Conservation (phyloP, 2,113 vertebrate species). For the Oxygymnocypris stewartii region DNA sequence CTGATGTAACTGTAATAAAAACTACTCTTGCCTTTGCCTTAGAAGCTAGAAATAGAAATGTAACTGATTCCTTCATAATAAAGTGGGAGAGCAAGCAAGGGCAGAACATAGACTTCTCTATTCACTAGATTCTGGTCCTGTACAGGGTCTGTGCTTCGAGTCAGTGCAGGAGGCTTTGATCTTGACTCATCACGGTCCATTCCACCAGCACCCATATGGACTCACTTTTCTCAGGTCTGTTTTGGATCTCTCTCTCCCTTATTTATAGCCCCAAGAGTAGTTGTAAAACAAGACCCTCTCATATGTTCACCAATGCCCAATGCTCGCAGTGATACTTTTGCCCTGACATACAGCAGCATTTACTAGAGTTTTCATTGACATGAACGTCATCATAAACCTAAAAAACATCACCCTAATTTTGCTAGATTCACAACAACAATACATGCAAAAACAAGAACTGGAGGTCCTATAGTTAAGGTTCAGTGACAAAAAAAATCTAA, state of each 20-base stretch:
- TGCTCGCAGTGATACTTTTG: slow-evolving; percentile 39
- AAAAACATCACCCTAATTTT: background rate
- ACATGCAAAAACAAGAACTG: background rate
- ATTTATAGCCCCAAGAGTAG: slow-evolving; percentile 58
- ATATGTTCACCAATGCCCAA: slow-evolving; percentile 32
- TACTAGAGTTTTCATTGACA: slow-evolving; percentile 15
- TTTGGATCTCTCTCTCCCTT: slow-evolving; percentile 56
- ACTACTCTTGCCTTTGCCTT: background rate
- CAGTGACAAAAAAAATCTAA: too few relatives aligned
- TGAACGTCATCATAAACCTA: slow-evolving; percentile 31
- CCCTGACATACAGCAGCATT: slow-evolving; percentile 18
- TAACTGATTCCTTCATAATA: background rate
- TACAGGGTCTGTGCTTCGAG: slow-evolving; percentile 29
- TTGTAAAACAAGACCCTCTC: slow-evolving; percentile 61
- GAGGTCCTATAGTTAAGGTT: background rate
- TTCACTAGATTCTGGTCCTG: background rate
- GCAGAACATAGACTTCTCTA: background rate
- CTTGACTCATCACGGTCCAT: slow-evolving; percentile 49
- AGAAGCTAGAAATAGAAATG: background rate
- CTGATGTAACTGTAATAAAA: background rate
- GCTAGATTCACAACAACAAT: background rate
- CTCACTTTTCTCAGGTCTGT: slow-evolving; percentile 60
- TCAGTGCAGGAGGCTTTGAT: slow-evolving; percentile 52
- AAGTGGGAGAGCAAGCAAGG: background rate
- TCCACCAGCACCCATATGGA: slow-evolving; percentile 57